Base-by-base conservation (phyloP, 2,888 invertebrate species). In the Alviniconcha strummeri region DNA sequence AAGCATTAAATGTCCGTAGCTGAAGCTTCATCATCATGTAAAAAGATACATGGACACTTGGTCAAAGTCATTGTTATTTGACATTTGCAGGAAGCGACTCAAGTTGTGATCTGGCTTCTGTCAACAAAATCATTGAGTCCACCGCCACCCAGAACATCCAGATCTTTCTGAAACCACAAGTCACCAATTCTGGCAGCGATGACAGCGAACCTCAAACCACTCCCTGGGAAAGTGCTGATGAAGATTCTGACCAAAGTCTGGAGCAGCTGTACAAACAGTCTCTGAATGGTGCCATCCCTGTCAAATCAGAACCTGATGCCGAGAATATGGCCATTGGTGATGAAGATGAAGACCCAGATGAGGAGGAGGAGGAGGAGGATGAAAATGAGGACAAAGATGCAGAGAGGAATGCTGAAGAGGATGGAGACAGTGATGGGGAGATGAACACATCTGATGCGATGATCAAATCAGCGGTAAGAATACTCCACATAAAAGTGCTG, bases 81-180 rank as follows among this genome's bases (percentile, higher is more conserved):
- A 36, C 36, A 36, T 15, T 84, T 54, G 5, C 77, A 86, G 88
- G 86, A 60, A 88, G 87, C 82, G 89, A 89, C 77, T 86, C 87
- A 13, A 84, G 83, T 83, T 86, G 85, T 76, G 97, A 97, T 91
- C 94, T 97, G 88, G 97, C 97, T 19, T 96, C 97, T 13, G 96
- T 97, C 0, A 96, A 96, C 0, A 95, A 96, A 87, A 94, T 97
- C 69, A 94, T 97, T 83, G 96, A 96, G 91, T 96, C 97, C 86
- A 97, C 98, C 0, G 94, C 95, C 7, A 94, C 95, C 9, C 95
- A 86, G 94, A 95, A 95, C 83, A 96, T 96, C 91, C 95, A 95
- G 89, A 95, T 95, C 89, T 96, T 95, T 90, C 96, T 96, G 90
- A 87, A 83, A 54, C 84, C 86, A 5, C 87, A 86, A n/a, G 55